Percentiles rank a stretch among this genome's conserved stretches.
These are phyloP conservation scores for Heliconius cydno DNA, from an alignment of 2,888 invertebrate species.

Conservation along the genomic window DNA sequence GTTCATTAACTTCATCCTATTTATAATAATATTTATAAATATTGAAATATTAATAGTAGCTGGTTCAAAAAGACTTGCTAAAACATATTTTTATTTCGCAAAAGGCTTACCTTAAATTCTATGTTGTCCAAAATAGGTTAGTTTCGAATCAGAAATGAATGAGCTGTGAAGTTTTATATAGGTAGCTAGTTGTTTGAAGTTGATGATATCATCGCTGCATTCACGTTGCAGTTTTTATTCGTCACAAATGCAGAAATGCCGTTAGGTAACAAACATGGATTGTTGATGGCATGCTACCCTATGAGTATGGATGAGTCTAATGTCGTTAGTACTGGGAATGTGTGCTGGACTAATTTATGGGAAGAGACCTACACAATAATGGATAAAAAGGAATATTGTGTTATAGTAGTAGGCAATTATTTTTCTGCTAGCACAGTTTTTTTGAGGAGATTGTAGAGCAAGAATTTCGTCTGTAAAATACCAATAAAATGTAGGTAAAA, in stretches of 20 bases:
- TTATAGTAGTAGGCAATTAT: background rate
- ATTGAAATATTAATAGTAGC: background rate
- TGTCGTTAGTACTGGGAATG: constrained; percentile 9
- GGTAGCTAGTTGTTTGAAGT: constrained; percentile 7
- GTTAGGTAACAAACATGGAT: constrained; percentile 27
- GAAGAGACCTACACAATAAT: background rate
- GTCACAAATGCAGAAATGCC: constrained; percentile 27
- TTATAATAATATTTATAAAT: background rate
- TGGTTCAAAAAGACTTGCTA: background rate
- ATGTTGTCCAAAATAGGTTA: background rate
- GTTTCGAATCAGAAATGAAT: background rate
- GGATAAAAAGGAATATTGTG: background rate
- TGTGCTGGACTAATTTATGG: background rate
- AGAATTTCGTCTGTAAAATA: background rate
- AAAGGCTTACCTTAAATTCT: background rate
- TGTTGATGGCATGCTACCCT: constrained; percentile 20
- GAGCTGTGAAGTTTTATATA: background rate
- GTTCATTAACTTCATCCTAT: background rate
- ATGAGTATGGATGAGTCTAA: constrained; percentile 23
- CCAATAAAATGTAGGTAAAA: background rate
- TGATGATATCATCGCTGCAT: constrained; percentile 33
- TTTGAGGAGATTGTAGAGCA: background rate
- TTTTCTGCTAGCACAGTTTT: background rate
- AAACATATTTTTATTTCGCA: background rate
- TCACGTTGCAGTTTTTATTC: constrained; percentile 38